phyloP scores from a whole-genome alignment of 2,113 vertebrate genomes.

The Ondatra zibethicus region DNA sequence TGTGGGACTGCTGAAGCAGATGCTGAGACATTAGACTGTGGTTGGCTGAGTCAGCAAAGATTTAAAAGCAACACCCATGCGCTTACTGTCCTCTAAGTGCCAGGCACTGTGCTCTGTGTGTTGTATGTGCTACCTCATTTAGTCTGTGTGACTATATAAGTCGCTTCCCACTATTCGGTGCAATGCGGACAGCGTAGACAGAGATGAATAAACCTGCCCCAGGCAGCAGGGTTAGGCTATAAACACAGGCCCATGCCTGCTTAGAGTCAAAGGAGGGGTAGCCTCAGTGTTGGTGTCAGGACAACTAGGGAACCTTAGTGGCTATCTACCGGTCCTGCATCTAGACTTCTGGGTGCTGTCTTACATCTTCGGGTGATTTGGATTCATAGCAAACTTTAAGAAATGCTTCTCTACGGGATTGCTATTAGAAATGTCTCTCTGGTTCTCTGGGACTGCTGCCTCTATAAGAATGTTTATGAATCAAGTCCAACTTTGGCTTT shows the following conservation, averaged over 20 bases:
- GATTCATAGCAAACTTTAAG: neutral
- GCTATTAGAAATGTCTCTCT: neutral
- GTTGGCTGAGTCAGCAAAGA: neutral
- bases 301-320: neutral
- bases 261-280: neutral
- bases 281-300: neutral
- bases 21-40: neutral
- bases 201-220: neutral
- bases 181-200: neutral
- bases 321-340: neutral
- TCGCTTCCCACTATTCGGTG: neutral
- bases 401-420: neutral
- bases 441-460: neutral
- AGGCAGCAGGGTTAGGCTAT: neutral
- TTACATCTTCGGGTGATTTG: neutral
- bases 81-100: neutral
- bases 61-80: neutral
- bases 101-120: neutral
- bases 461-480: neutral
- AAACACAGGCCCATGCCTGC: neutral
- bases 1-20: neutral
- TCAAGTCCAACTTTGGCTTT: neutral
- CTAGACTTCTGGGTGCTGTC: neutral
- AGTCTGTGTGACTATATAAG: neutral
- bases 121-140: neutral